Base-by-base conservation (phyloP, 2,113 vertebrate genomes). In the Chroicocephalus ridibundus region DNA sequence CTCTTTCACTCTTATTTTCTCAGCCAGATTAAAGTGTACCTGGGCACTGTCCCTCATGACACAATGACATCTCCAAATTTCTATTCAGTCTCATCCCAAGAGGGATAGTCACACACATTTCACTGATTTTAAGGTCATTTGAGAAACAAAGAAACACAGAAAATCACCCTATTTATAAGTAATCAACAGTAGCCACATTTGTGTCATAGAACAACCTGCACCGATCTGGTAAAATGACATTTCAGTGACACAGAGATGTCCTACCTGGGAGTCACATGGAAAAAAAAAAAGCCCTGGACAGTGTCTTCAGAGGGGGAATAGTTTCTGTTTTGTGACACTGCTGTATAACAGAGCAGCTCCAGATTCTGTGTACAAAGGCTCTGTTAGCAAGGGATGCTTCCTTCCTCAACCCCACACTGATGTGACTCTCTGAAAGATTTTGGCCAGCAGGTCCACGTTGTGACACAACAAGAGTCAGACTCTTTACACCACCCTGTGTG, bases 221-320 rank as follows among this genome's bases (percentile, higher is more conserved):
- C 25, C 7, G 17, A 3, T 16, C 10, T 4, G 8, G 40, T 29
- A 55, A 60, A 0, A 0, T 11, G 47, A 20, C 3, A 2, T 47
- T 64, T 22, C 54, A 58, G 44, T 1, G 31, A 42, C 3, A 15
- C 4, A 13, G 31, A 36, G 42, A 54, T 32, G 21, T 21, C 24
- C 38, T 51, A 29, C n/a, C 26, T 34, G 27, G 21, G 17, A 52
- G 19, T 4, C 3, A 12, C 3, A 17, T 49, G 20, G 55, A 65
- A 75, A 10, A 13, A 15, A 25, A 12, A 24, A 70, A n/a, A 52
- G 13, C 51, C 38, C 66, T 10, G 20, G 32, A 12, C 16, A 72
- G 49, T 10, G 15, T 19, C 57, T 80, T 71, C 74, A 84, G 51
- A 52, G 15, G 27, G 27, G 14, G 34, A 52, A 24, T 8, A 54